Percentiles rank a stretch among this genome's conserved stretches.
Evolutionary conservation across 2,113 vertebrate genomes (phyloP).

Genomic region (Phrynocephalus versicolor): DNA sequence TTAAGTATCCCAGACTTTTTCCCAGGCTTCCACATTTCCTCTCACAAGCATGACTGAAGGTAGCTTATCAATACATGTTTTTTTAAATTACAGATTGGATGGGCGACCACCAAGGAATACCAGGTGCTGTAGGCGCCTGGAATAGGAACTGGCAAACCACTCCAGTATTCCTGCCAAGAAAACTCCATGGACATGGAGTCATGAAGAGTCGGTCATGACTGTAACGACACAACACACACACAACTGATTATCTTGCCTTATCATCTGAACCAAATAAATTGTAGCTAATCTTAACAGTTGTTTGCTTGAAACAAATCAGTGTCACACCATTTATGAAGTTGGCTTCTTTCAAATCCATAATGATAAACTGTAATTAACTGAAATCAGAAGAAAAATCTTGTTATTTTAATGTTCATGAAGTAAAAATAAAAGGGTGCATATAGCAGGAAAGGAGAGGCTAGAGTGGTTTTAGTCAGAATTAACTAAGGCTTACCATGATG

Average conservation of each 20-base stretch:
- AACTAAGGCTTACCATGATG: background rate
- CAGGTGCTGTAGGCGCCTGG: no score
- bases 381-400: background rate
- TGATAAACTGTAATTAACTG: background rate
- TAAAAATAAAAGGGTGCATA: background rate
- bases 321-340: background rate
- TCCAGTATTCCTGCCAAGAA: no score
- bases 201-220: no score
- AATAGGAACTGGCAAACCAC: no score
- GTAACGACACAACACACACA: no score
- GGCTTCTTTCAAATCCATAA: background rate
- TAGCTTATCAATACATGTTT: no score
- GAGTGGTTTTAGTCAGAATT: background rate
- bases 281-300: background rate
- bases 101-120: no score
- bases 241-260: background rate
- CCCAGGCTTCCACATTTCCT: no score
- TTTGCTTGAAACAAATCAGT: background rate
- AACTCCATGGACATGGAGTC: no score
- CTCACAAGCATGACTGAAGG: no score
- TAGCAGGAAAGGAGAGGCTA: background rate
- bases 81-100: no score
- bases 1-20: background rate
- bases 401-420: background rate
- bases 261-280: background rate